These are phyloP conservation scores for Rhegmatorhina hoffmannsi DNA, from an alignment of 2,113 vertebrate genomes.

Conservation along the genomic window DNA sequence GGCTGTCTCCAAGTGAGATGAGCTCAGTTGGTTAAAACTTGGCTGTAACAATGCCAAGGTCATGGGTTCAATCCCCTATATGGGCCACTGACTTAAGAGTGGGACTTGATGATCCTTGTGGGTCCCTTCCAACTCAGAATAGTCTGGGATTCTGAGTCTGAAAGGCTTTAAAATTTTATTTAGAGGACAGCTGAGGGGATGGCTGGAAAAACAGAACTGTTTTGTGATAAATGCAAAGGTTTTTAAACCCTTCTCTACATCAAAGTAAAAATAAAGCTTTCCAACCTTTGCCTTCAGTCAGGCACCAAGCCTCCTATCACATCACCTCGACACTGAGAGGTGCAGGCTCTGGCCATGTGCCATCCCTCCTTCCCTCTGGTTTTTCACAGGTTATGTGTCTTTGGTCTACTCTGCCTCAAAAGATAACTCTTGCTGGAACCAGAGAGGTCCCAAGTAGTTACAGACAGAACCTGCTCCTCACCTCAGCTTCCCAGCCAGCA, in stretches of 20 bases:
- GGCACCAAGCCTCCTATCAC: not conserved
- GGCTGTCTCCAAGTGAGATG: not conserved
- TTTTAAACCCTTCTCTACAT: not conserved
- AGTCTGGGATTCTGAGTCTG: too few species aligned
- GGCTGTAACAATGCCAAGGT: too few species aligned
- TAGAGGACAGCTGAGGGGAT: not conserved
- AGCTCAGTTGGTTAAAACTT: too few species aligned
- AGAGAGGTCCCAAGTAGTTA: not conserved
- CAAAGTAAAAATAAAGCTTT: not conserved
- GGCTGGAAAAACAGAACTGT: not conserved
- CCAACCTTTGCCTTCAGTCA: not conserved
- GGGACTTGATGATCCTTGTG: too few species aligned
- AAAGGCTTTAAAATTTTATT: not conserved
- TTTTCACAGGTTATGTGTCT: not conserved
- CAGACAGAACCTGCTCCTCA: not conserved
- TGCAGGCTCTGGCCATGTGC: not conserved
- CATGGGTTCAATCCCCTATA: too few species aligned
- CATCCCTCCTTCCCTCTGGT: not conserved
- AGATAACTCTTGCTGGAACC: not conserved
- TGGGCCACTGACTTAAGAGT: too few species aligned
- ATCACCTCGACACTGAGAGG: rapidly evolving
- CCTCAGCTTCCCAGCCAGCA: not conserved
- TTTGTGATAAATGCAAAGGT: rapidly evolving
- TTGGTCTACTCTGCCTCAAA: not conserved
- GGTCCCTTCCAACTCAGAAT: too few species aligned